Evolutionary conservation across 2,888 invertebrate species (phyloP).

Genomic region (Chrysina gloriosa): DNA sequence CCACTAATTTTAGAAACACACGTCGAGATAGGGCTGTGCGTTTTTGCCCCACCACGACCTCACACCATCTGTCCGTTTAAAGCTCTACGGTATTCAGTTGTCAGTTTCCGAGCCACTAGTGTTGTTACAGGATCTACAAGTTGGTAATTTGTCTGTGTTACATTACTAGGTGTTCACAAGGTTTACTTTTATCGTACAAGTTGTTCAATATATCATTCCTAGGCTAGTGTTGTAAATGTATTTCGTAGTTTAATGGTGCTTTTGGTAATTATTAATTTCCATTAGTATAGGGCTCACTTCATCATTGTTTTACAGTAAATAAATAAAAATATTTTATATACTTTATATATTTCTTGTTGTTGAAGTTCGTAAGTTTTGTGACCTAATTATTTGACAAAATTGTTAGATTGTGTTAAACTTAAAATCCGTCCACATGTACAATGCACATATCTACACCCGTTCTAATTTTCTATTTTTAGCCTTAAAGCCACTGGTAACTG

Average conservation of each 20-base stretch:
- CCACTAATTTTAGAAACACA: conserved; percentile 20
- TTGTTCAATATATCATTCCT: no score
- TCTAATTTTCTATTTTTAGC: conserved; percentile 10
- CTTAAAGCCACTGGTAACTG: background rate
- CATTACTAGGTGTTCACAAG: conserved; percentile 14
- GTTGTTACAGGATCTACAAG: conserved; percentile 6
- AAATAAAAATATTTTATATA: background rate
- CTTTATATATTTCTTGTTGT: background rate
- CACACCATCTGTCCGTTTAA: conserved; percentile 21
- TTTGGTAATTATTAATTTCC: no score
- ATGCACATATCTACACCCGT: background rate
- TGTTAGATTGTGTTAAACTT: background rate
- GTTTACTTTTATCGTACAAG: no score
- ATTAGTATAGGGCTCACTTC: no score
- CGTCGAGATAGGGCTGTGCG: conserved; percentile 9
- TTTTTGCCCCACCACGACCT: conserved; percentile 13
- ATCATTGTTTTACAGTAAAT: no score
- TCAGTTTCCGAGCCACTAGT: conserved; percentile 17
- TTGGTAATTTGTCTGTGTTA: conserved; percentile 10
- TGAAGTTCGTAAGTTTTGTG: background rate
- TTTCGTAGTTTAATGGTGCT: no score
- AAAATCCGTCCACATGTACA: background rate
- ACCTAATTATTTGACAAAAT: no score
- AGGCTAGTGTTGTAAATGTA: no score
- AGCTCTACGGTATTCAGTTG: conserved; percentile 11